These are phyloP conservation scores for Enhydra lutris DNA, from an alignment of 2,113 vertebrate genomes.

Conservation along the genomic window DNA sequence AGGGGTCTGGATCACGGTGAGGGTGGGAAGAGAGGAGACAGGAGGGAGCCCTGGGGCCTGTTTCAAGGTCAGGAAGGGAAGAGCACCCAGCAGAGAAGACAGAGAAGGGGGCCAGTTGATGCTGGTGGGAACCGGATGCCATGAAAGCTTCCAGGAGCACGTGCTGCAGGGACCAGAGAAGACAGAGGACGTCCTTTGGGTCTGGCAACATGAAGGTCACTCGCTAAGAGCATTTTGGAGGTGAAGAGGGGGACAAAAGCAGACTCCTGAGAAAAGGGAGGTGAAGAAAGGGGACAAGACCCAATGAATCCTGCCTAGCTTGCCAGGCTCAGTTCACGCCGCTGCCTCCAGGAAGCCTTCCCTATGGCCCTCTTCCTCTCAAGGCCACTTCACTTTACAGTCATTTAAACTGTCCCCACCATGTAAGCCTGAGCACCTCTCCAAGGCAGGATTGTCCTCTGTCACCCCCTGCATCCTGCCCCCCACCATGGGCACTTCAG, in stretches of 20 bases:
- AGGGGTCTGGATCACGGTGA: not conserved
- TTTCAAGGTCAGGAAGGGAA: not conserved
- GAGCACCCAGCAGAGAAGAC: not conserved
- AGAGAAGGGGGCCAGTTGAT: not conserved
- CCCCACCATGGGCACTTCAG: not conserved
- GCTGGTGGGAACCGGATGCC: not conserved
- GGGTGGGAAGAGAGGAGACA: not conserved
- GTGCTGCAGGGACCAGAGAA: not conserved
- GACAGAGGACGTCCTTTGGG: not conserved
- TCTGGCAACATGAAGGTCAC: not conserved
- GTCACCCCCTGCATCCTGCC: not conserved
- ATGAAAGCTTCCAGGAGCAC: not conserved
- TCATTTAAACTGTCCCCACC: not conserved
- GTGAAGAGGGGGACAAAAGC: not conserved
- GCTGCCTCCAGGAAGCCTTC: not conserved
- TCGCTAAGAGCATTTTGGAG: not conserved
- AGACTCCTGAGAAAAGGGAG: no score
- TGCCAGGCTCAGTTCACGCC: not conserved
- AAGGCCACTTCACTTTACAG: not conserved
- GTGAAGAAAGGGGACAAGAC: not conserved
- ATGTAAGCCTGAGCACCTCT: rapidly evolving
- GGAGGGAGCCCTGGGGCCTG: not conserved
- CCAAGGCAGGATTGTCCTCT: not conserved
- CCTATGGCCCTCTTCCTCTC: not conserved
- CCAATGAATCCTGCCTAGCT: not conserved